Evolutionary conservation across 1,140 invertebrate genomes (phyloP), one percentile per base, ranked within the genome.

Genomic region (Heliconius himera): DNA sequence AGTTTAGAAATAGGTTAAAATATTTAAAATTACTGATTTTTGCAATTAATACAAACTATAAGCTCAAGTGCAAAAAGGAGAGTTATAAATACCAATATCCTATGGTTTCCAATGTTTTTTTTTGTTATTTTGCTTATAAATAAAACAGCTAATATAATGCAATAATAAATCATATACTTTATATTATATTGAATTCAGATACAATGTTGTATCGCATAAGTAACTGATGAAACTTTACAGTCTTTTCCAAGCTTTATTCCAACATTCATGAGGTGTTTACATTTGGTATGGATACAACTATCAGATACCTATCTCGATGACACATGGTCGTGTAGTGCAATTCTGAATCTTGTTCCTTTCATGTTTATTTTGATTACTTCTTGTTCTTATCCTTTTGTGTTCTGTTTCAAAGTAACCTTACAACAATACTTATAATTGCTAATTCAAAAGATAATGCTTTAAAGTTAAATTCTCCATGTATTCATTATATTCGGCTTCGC

Each of bases 211-310:
- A 16, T 66, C 60, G 11, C 1, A 29, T 51, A 51, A 51, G 41
- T 38, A 36, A 36, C 29, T 38, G n/a, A 72, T 72, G 70, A 5
- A 38, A 72, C 18, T 38, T 36, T 9, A 72, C 38, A 72, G 70
- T n/a, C 41, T 38, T 41, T 33, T 72, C 20, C 29, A 20, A 38
- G 60, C 70, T 72, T 80, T 77, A 73, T 80, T 76, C 73, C 56
- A 76, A 60, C 75, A 77, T 81, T 81, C 75, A 81, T 81, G 75
- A 72, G 72, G 75, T 77, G 75, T 82, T 81, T 74, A 71, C 77
- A 70, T 77, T 73, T 70, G 73, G 74, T 77, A 76, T 77, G 74
- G 71, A 66, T 74, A 77, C 73, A 77, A 51, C 70, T 74, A 82
- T 82, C 70, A 49, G 77, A 82, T 82, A 73, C 77, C 76, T 82